Conservation (phyloP, 2,113 vertebrate species). For the Calcarius ornatus region DNA sequence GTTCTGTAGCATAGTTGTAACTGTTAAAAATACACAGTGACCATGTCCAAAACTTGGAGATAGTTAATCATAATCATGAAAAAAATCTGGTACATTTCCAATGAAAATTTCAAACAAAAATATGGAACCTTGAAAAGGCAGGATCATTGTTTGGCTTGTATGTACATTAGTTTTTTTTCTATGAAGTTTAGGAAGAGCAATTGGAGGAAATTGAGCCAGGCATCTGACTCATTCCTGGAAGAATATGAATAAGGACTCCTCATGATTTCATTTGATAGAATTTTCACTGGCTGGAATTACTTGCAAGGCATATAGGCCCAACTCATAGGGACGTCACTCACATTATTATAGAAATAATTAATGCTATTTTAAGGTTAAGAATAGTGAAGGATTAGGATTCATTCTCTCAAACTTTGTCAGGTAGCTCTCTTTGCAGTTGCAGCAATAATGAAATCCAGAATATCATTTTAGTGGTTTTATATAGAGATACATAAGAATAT, state of each 20-base stretch:
- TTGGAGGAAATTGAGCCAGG: neutral
- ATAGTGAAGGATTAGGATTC: neutral
- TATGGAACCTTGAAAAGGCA: neutral
- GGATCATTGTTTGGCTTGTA: neutral
- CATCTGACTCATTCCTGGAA: neutral
- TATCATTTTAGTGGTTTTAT: neutral
- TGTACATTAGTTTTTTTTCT: neutral
- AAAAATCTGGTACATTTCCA: neutral
- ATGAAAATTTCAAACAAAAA: neutral
- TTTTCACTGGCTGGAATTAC: neutral
- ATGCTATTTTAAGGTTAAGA: neutral
- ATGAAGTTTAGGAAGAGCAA: neutral
- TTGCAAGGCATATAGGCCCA: neutral
- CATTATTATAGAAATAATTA: neutral
- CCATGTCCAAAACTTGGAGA: neutral
- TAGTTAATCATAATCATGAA: neutral
- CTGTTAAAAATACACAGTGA: neutral
- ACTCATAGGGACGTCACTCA: neutral
- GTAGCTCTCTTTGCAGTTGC: neutral
- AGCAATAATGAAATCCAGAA: neutral
- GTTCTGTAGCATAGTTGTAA: neutral
- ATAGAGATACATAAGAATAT: neutral
- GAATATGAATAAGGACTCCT: neutral
- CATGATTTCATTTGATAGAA: neutral
- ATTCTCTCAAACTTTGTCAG: neutral